Evolutionary conservation across 2,888 invertebrate genomes (phyloP), one percentile per base, ranked within the genome.

Genomic region (Ectemnius lituratus): DNA sequence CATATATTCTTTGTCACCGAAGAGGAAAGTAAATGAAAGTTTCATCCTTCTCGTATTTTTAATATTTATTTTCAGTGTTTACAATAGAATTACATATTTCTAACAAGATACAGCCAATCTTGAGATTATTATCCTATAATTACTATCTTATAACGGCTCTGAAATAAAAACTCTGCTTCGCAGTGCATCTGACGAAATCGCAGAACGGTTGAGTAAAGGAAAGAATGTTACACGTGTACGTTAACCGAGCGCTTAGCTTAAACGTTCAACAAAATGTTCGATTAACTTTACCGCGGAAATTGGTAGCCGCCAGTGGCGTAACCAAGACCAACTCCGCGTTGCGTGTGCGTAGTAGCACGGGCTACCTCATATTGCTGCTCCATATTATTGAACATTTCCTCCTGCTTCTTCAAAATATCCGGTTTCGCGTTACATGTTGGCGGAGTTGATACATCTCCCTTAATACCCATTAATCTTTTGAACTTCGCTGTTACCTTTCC

Each of bases 321-420:
- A 64, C 97, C 97, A 46, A 97, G 92, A 0, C 97, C 97, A 0
- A 97, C 95, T 0, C 97, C 97, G 1, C 98, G 93, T 94, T 98
- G 98, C 11, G 98, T 98, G 91, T 99, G 99, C 0, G 99, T 99
- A 20, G 97, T 96, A 79, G 98, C 96, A 47, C 99, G 93, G 0
- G 99, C 99, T 66, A 97, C 97, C 91, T 98, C 98, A 89, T 99
- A 99, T 90, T 99, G 98, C 82, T 97, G 96, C 88, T 99, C 98
- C 95, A 99, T 96, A 63, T 96, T 95, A 80, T 94, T 94, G 91
- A 99, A 98, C 93, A 98, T 94, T 88, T 98, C 97, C 86, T 97
- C 95, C 85, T 95, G 95, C 83, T 94, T 94, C 85, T 94, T 94
- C 56, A 94, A 91, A 4, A 94, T 93, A 82, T 94, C 94, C 0